Percentiles rank a stretch among this genome's conserved stretches.
Conservation (phyloP, 2,113 vertebrate species). For the Orthonyx spaldingii region DNA sequence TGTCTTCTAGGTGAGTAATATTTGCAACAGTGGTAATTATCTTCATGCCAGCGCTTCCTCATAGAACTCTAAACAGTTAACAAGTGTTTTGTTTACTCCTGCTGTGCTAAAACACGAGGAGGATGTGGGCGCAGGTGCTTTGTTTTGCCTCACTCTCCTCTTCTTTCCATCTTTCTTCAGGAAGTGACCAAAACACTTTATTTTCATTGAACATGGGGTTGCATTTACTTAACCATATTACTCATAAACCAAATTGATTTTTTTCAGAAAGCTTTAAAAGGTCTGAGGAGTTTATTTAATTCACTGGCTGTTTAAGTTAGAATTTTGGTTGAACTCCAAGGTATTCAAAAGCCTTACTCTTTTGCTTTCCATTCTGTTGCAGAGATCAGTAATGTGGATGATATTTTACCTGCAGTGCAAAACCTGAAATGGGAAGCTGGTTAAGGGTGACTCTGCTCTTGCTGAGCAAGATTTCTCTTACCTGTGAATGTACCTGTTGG, state of each 20-base stretch:
- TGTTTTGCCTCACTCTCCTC: not conserved
- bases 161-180: not conserved
- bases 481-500: not conserved
- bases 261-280: not conserved
- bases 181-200: not conserved
- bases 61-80: not conserved
- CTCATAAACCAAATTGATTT: not conserved
- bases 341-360: not conserved
- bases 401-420: constrained; percentile 81
- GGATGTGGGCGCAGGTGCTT: not conserved
- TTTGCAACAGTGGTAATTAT: not conserved
- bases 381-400: constrained; percentile 80
- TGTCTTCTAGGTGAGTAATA: constrained; percentile 76
- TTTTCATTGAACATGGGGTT: not conserved
- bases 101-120: not conserved
- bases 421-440: constrained; percentile 67
- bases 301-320: not conserved
- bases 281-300: not conserved
- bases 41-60: not conserved
- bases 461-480: not conserved
- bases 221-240: not conserved
- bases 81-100: not conserved
- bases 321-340: not conserved
- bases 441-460: not conserved
- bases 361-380: constrained; percentile 59